Percentiles rank a stretch among this genome's conserved stretches.
Evolutionary conservation across 1,140 invertebrate species (phyloP).

Genomic region (Zaprionus taronus): DNA sequence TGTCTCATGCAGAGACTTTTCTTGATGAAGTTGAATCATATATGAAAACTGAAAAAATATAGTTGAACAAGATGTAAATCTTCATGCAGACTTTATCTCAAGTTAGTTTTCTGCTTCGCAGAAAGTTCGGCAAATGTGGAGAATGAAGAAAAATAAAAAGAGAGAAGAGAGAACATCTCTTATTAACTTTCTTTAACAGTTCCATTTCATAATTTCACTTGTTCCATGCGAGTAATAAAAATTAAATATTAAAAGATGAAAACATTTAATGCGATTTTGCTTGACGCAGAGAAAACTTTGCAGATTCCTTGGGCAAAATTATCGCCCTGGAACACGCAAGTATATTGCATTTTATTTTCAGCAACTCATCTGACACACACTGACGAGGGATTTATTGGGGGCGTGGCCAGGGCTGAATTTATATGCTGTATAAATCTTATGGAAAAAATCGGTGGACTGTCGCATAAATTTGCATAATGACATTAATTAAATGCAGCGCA

Average conservation of each 20-base stretch:
- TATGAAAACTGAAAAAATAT: not conserved
- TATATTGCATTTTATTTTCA: constrained; percentile 10
- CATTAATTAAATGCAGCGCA: constrained; percentile 76
- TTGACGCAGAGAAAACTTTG: not conserved
- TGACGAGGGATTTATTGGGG: constrained; percentile 20
- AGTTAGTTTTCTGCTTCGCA: not conserved
- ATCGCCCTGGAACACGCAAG: not conserved
- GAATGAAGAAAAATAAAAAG: not conserved
- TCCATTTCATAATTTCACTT: not conserved
- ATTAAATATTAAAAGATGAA: constrained; percentile 25
- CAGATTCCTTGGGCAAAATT: not conserved
- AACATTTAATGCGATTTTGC: constrained; percentile 14
- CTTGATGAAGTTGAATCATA: not conserved
- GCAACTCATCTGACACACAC: not conserved
- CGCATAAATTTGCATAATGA: constrained; percentile 79
- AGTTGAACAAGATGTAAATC: constrained; percentile 2
- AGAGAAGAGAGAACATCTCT: no score
- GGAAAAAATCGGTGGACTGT: constrained; percentile 41
- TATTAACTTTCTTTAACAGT: not conserved
- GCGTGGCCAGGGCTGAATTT: constrained; percentile 50
- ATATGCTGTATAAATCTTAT: constrained; percentile 69
- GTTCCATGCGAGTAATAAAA: not conserved
- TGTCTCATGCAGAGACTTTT: not conserved
- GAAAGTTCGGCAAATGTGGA: not conserved
- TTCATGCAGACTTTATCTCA: not conserved